Percentiles rank a stretch among this genome's conserved stretches.
phyloP scores from a whole-genome alignment of 2,797 vertebrate species.

The Enteromius trimaculatus region DNA sequence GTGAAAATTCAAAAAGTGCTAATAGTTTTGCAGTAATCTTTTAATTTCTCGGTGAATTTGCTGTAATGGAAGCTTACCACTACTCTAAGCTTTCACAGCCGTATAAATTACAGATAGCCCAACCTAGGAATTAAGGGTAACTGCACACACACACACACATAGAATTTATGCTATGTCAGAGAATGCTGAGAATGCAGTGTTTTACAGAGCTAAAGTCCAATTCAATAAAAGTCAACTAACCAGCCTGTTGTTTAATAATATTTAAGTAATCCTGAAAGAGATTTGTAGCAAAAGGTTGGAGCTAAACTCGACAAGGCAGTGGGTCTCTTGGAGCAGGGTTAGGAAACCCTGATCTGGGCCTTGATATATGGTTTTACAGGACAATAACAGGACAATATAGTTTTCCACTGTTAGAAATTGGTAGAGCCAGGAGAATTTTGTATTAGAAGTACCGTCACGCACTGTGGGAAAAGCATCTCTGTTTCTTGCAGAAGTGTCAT shows the following conservation, averaged over 20 bases:
- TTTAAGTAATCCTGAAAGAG: background rate
- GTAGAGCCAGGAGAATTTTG: background rate
- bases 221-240: background rate
- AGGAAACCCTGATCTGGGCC: background rate
- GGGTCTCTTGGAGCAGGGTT: background rate
- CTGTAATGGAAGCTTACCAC: background rate
- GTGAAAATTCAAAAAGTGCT: background rate
- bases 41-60: background rate
- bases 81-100: slow-evolving; percentile 16
- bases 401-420: background rate
- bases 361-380: background rate
- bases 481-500: background rate
- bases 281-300: background rate
- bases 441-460: background rate
- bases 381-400: background rate
- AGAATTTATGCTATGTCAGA: background rate
- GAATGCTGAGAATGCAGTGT: background rate
- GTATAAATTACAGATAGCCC: slow-evolving; percentile 15
- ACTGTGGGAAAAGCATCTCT: background rate
- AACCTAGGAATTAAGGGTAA: background rate
- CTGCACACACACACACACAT: background rate
- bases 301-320: background rate
- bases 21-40: background rate
- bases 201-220: background rate
- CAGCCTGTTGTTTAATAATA: background rate